Conservation (phyloP, 2,113 vertebrate species). For the Accipiter virgatus region DNA sequence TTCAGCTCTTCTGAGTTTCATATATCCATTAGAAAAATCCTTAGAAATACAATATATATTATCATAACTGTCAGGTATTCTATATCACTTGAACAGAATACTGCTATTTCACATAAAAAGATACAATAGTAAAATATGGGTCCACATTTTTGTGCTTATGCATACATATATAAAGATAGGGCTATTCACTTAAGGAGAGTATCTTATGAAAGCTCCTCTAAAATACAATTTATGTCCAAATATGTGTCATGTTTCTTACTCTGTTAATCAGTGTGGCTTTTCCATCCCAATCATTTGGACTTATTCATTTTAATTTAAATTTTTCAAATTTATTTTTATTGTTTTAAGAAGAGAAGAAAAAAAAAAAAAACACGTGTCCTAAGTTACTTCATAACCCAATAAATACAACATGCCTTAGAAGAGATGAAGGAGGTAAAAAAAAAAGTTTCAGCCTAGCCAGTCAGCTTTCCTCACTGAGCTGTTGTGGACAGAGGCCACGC, state of each 20-base stretch:
- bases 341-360: not conserved
- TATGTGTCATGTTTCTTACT: not conserved
- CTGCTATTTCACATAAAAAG: not conserved
- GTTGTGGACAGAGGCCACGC: not conserved
- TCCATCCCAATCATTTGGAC: not conserved
- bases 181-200: not conserved
- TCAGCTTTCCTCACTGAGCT: not conserved
- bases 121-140: not conserved
- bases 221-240: not conserved
- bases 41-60: not conserved
- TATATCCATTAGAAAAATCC: not conserved
- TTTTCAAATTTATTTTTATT: not conserved
- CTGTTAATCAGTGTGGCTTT: not conserved
- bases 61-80: not conserved
- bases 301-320: not conserved
- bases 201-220: not conserved
- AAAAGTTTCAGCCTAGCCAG: not conserved
- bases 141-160: not conserved
- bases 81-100: not conserved
- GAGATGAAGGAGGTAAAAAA: not conserved
- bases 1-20: not conserved
- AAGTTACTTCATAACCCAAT: not conserved
- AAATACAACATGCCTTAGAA: not conserved
- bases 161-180: not conserved
- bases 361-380: not conserved